Conservation (phyloP, 2,888 invertebrate genomes). For the Chalcis sispes region DNA sequence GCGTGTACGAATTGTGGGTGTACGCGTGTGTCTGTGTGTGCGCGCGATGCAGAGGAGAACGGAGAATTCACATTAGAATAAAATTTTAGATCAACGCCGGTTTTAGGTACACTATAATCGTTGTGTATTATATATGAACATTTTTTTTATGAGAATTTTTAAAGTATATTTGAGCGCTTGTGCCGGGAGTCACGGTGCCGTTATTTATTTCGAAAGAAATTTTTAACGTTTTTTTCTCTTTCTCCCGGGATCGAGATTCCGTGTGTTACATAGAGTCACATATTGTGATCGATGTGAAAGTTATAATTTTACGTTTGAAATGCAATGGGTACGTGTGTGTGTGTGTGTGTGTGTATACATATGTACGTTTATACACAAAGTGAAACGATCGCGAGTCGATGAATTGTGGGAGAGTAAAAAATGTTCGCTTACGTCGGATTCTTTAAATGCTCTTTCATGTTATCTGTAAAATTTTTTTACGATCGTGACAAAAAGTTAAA, state of each 20-base stretch:
- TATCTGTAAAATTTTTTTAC: too few species aligned
- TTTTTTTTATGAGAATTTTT: too few species aligned
- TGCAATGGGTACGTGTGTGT: conserved; percentile 8
- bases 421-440: too few species aligned
- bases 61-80: conserved; percentile 37
- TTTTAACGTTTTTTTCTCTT: neutral
- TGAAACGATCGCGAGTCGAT: too few species aligned
- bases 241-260: neutral
- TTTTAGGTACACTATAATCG: neutral
- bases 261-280: too few species aligned
- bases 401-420: too few species aligned
- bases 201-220: too few species aligned
- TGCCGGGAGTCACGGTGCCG: too few species aligned
- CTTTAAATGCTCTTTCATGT: too few species aligned
- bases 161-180: too few species aligned
- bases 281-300: conserved; percentile 38
- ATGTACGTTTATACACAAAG: neutral
- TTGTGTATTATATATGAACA: neutral
- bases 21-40: neutral
- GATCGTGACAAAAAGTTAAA: too few species aligned
- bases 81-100: conserved; percentile 31
- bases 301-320: conserved; percentile 8
- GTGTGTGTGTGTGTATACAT: neutral
- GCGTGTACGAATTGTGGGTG: conserved; percentile 28
- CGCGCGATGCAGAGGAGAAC: too few species aligned